Percentiles rank a stretch among this genome's conserved stretches.
phyloP scores from a whole-genome alignment of 2,888 invertebrate species.

The Labia minor region DNA sequence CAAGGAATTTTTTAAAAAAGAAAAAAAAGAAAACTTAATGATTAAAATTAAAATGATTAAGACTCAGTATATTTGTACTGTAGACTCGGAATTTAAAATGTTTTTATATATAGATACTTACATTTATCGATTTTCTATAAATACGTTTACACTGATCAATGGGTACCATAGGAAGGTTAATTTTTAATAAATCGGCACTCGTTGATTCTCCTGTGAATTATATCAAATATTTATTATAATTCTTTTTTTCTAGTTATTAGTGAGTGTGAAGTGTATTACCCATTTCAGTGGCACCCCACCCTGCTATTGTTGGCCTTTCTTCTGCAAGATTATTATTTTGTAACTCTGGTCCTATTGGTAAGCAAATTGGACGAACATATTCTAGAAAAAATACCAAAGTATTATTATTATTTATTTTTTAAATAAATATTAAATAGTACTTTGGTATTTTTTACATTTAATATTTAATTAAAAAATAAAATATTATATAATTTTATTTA shows the following conservation, averaged over 20 bases:
- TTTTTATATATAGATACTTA: neutral
- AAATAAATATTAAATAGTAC: no score
- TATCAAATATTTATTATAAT: neutral
- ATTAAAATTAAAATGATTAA: no score
- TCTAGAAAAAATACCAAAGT: constrained; percentile 33
- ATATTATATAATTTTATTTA: no score
- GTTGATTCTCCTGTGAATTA: neutral
- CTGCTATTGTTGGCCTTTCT: constrained; percentile 43
- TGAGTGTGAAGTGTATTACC: constrained; percentile 8
- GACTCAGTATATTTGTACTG: no score
- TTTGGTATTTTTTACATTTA: no score
- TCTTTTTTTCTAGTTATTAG: neutral
- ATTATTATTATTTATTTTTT: neutral
- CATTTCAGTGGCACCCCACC: constrained; percentile 35
- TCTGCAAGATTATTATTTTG: constrained; percentile 34
- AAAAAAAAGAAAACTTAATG: no score
- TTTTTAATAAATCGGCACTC: constrained; percentile 22
- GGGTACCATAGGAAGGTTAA: constrained; percentile 21
- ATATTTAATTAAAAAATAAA: neutral
- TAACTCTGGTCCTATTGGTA: constrained; percentile 38
- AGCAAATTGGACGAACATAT: constrained; percentile 48
- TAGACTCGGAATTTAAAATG: no score
- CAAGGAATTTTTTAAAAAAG: no score
- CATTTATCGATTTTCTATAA: constrained; percentile 18
- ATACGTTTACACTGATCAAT: constrained; percentile 24